Evolutionary conservation across 2,888 invertebrate species (phyloP).

Genomic region (Agonopterix arenella): DNA sequence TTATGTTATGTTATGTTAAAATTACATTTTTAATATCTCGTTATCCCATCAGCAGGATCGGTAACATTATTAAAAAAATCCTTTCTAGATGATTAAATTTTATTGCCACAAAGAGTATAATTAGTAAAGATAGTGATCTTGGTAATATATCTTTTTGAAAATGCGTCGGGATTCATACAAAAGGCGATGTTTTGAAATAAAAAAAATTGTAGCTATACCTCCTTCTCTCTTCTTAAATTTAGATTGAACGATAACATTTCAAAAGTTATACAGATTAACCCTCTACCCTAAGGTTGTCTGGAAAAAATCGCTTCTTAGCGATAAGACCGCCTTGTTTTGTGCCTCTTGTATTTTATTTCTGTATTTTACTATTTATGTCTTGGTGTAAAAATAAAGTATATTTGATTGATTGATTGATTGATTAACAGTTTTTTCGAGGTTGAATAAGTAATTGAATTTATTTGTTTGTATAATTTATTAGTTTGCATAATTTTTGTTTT

Average conservation of each 20-base stretch:
- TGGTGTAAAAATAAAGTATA: too few relatives aligned
- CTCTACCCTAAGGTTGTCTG: too few relatives aligned
- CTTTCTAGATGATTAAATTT: slow-evolving; percentile 51
- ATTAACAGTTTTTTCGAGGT: neutral
- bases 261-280: neutral
- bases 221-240: neutral
- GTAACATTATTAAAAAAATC: slow-evolving; percentile 24
- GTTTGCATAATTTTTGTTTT: neutral
- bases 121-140: slow-evolving; percentile 34
- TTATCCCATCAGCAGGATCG: slow-evolving; percentile 35
- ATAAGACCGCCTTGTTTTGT: too few relatives aligned
- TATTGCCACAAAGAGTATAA: slow-evolving; percentile 42
- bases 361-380: too few relatives aligned
- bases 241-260: neutral
- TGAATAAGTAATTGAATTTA: neutral
- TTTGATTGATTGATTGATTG: too few relatives aligned
- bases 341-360: too few relatives aligned
- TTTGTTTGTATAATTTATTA: neutral
- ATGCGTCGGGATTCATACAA: slow-evolving; percentile 5
- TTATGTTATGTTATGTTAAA: too few relatives aligned
- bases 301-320: too few relatives aligned
- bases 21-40: slow-evolving; percentile 32
- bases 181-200: neutral
- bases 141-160: slow-evolving; percentile 15
- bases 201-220: neutral